A percentile compares a stretch with the other conserved stretches of the same genome.
Evolutionary conservation across 2,113 vertebrate genomes (phyloP).

Genomic region (Oenanthe oenanthe): DNA sequence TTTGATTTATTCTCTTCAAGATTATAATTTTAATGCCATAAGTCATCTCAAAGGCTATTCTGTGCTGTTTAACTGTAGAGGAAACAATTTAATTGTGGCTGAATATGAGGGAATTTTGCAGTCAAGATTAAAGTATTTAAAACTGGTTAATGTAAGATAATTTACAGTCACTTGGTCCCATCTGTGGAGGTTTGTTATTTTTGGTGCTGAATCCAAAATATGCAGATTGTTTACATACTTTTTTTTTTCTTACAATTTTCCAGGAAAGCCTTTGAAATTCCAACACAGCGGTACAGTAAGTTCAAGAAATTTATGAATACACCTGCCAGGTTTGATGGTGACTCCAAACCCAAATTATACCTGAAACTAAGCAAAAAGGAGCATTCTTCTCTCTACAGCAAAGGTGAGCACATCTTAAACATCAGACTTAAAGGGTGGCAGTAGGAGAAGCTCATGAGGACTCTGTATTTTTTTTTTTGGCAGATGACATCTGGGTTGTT

Average conservation of each 20-base stretch:
- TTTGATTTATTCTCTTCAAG: background rate
- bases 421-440: background rate
- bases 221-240: rapidly evolving
- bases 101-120: background rate
- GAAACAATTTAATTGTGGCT: background rate
- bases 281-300: slow-evolving; percentile 66
- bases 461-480: background rate
- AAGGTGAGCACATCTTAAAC: slow-evolving; percentile 61
- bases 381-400: slow-evolving; percentile 76
- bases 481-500: slow-evolving; percentile 84
- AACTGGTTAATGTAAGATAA: background rate
- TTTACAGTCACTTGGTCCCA: background rate
- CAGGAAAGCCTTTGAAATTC: slow-evolving; percentile 77
- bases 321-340: slow-evolving; percentile 49
- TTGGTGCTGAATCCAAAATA: background rate
- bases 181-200: background rate
- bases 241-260: background rate
- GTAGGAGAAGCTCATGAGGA: background rate
- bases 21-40: background rate
- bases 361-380: slow-evolving; percentile 80
- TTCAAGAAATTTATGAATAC: slow-evolving; percentile 63
- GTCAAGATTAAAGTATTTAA: background rate
- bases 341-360: slow-evolving; percentile 76
- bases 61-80: background rate
- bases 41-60: background rate